Evolutionary conservation across 2,888 invertebrate genomes (phyloP).

Genomic region (Druceiella hillmani): DNA sequence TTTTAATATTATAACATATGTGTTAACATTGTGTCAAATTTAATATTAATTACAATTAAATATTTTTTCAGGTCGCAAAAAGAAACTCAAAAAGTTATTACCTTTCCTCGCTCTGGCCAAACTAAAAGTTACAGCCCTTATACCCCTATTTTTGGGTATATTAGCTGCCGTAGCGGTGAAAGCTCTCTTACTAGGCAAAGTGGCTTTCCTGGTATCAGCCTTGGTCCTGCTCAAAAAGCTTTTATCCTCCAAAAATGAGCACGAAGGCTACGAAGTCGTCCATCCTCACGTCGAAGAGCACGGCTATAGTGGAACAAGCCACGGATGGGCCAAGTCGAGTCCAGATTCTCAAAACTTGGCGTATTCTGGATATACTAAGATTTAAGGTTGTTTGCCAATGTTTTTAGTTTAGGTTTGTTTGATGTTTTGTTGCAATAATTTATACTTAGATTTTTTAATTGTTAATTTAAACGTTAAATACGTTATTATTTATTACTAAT

Average conservation of each 20-base stretch:
- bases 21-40: too few species aligned
- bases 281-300: conserved; percentile 61
- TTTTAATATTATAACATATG: too few species aligned
- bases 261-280: conserved; percentile 73
- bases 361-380: conserved; percentile 58
- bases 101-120: conserved; percentile 72
- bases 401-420: too few species aligned
- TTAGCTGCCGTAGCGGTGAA: conserved; percentile 79
- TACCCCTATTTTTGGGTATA: conserved; percentile 67
- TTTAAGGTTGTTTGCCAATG: too few species aligned
- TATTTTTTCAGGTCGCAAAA: too few species aligned
- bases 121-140: conserved; percentile 70
- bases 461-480: too few species aligned
- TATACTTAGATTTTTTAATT: too few species aligned
- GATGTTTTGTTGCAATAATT: too few species aligned
- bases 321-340: conserved; percentile 61
- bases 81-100: conserved; percentile 69
- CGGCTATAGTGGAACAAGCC: conserved; percentile 49
- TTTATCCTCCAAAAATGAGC: conserved; percentile 59
- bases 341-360: conserved; percentile 65
- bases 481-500: too few species aligned
- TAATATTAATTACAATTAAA: too few species aligned
- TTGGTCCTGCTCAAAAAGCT: conserved; percentile 65
- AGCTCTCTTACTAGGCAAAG: conserved; percentile 78
- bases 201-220: conserved; percentile 71